phyloP scores from a whole-genome alignment of 2,113 vertebrate species.

The Siniperca chuatsi region DNA sequence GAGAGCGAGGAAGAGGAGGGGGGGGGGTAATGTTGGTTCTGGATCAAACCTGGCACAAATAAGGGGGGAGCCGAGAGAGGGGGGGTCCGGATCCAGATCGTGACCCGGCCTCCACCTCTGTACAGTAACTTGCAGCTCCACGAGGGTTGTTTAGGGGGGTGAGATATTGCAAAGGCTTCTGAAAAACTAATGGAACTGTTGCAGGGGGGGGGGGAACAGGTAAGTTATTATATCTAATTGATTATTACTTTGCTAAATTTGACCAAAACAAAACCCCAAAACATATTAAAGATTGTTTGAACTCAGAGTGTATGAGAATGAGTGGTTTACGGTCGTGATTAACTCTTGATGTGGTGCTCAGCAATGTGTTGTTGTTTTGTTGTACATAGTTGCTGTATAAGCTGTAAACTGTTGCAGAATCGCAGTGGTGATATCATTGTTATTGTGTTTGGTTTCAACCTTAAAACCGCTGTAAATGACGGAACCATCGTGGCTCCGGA shows the following conservation, averaged over 20 bases:
- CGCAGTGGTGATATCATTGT: neutral
- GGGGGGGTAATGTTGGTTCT: slow-evolving; percentile 52
- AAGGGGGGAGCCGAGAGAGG: slow-evolving; percentile 3
- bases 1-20: neutral
- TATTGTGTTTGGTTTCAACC: neutral
- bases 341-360: slow-evolving; percentile 41
- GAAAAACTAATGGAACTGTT: slow-evolving; percentile 54
- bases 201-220: slow-evolving; percentile 42
- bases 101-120: slow-evolving; percentile 90
- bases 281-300: slow-evolving; percentile 64
- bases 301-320: slow-evolving; percentile 46
- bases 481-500: neutral
- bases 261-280: neutral
- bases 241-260: slow-evolving; percentile 27
- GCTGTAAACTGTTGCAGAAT: slow-evolving; percentile 23
- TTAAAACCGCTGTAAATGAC: slow-evolving; percentile 6
- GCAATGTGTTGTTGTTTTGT: slow-evolving; percentile 42
- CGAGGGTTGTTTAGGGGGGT: slow-evolving; percentile 28
- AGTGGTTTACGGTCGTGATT: slow-evolving; percentile 48
- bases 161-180: slow-evolving; percentile 62
- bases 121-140: slow-evolving; percentile 90
- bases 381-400: slow-evolving; percentile 15
- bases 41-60: slow-evolving; percentile 59
- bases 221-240: slow-evolving; percentile 53
- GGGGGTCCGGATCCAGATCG: slow-evolving; percentile 88